Evolutionary conservation across 2,113 vertebrate genomes (phyloP).

Genomic region (Oncorhynchus keta): DNA sequence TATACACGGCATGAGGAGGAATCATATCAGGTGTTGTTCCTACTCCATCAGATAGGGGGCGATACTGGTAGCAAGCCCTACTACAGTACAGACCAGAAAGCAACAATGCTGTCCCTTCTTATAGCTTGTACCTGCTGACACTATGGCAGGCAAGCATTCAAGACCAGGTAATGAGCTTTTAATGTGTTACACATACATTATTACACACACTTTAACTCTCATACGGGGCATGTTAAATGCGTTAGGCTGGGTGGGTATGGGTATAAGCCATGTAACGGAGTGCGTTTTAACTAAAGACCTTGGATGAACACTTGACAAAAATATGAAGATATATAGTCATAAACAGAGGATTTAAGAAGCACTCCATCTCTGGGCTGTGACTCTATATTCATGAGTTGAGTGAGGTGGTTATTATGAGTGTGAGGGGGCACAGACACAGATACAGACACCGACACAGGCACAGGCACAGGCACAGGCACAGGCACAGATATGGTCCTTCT

Average conservation of each 20-base stretch:
- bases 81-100: neutral
- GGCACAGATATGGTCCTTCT: too few relatives aligned
- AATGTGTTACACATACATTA: neutral
- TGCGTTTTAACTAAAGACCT: conserved; percentile 26
- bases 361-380: conserved; percentile 28
- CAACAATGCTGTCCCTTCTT: neutral
- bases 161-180: neutral
- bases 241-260: neutral
- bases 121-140: neutral
- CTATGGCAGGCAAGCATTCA: neutral
- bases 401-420: conserved; percentile 38
- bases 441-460: neutral
- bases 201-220: neutral
- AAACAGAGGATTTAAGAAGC: conserved; percentile 42
- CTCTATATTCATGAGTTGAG: conserved; percentile 56
- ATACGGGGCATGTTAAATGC: neutral
- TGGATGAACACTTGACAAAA: conserved; percentile 15
- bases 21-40: neutral
- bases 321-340: too few relatives aligned
- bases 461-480: neutral
- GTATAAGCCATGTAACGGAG: conserved; percentile 3
- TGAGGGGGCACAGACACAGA: conserved; percentile 19
- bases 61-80: neutral
- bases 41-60: neutral
- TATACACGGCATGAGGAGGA: neutral